These are phyloP conservation scores for Acrossocheilus fasciatus DNA, from an alignment of 2,797 vertebrate genomes.

Conservation along the genomic window DNA sequence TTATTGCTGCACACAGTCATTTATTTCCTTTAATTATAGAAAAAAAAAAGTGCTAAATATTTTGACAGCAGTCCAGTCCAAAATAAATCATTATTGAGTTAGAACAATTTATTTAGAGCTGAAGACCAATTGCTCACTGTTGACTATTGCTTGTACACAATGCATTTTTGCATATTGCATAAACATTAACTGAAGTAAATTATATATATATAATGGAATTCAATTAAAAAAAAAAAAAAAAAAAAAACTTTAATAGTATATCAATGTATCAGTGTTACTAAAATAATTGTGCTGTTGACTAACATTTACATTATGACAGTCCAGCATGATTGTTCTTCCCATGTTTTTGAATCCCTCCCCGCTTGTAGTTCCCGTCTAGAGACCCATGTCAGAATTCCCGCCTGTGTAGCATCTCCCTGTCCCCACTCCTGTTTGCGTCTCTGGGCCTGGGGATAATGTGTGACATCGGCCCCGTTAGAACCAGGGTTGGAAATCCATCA, in stretches of 20 bases:
- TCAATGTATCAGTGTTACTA: not conserved
- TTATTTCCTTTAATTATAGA: not conserved
- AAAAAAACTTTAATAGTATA: not conserved
- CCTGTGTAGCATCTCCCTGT: slow-evolving; percentile 2
- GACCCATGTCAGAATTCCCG: not conserved
- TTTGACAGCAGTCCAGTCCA: not conserved
- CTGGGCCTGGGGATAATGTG: slow-evolving; percentile 9
- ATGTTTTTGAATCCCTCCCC: not conserved
- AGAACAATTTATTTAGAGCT: not conserved
- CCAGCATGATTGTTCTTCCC: not conserved
- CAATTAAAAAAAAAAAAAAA: no score
- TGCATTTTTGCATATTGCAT: not conserved
- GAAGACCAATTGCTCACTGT: not conserved
- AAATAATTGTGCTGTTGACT: not conserved
- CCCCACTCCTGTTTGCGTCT: not conserved
- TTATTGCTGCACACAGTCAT: not conserved
- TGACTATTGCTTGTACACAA: not conserved
- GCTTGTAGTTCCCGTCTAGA: not conserved
- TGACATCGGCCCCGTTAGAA: slow-evolving; percentile 37
- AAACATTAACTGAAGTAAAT: no score
- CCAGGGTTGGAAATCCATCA: slow-evolving; percentile 74
- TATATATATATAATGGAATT: no score
- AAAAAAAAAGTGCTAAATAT: not conserved
- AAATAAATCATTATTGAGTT: not conserved
- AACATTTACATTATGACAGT: not conserved